Base-by-base conservation (phyloP, 2,888 invertebrate genomes). In the Druceiella hillmani region DNA sequence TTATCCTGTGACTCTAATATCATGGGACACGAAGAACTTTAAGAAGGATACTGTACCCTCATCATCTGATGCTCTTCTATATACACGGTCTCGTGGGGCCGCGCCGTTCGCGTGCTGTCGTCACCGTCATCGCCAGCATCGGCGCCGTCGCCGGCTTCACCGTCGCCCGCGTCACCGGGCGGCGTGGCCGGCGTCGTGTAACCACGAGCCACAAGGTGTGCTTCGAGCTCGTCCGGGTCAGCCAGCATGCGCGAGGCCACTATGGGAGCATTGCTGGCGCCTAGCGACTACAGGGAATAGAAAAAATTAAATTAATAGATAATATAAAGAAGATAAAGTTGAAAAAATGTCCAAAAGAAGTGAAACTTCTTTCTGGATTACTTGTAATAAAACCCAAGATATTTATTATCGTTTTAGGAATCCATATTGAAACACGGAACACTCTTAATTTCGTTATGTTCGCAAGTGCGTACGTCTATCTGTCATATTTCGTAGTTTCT, bases 181-280 rank as follows among this genome's bases (percentile, higher is more conserved):
- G 68, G n/a, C n/a, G n/a, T n/a, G n/a, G n/a, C n/a, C n/a, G 64
- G 59, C 51, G 75, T 75, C 20, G 72, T 65, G 49, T 72, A 77
- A 43, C 78, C 78, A 58, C 78, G 76, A 53, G 75, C 82, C 2
- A 83, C 70, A 40, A 88, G 67, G 49, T 85, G 77, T 32, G 81
- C 65, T 58, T 87, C 87, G 52, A 88, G 65, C 60, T 89, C 85
- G 53, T 85, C 80, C n/a, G 87, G 87, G 60, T 91, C 89, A 17
- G 86, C 81, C 27, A 91, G 75, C 40, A 89, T 69, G 61, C 83
- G 78, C 5, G 90, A 89, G 33, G 90, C 89, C 3, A 92, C 87
- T 46, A 91, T 81, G 2, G 89, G 88, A 4, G 88, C 88, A 54
- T 81, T 80, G 38, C 81, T 79, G 6, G 68, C 66, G 9, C 80